A percentile compares a stretch with the other conserved stretches of the same genome.
These are phyloP conservation scores for Podarcis raffonei DNA, from an alignment of 2,113 vertebrate species.

Conservation along the genomic window DNA sequence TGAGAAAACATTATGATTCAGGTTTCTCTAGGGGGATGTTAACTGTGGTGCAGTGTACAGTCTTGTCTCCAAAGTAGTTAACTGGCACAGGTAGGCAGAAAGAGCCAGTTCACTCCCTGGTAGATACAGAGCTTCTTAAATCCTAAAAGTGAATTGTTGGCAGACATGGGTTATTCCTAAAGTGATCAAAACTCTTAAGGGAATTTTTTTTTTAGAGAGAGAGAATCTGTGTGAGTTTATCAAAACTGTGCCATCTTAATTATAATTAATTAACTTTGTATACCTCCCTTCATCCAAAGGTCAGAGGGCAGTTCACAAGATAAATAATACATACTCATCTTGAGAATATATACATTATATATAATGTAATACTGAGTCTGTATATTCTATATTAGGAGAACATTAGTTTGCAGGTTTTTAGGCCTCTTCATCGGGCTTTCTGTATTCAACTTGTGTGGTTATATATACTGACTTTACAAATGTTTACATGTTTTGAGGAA, in stretches of 20 bases:
- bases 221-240: neutral
- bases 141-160: neutral
- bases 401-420: neutral
- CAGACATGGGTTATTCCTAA: neutral
- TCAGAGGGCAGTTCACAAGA: too few relatives aligned
- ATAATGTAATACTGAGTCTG: neutral
- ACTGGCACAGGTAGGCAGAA: conserved; percentile 10
- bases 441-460: neutral
- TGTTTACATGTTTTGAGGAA: neutral
- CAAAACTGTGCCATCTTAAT: neutral
- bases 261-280: neutral
- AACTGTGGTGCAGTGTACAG: conserved; percentile 34
- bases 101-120: neutral
- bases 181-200: neutral
- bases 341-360: too few relatives aligned
- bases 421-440: neutral
- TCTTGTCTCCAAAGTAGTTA: neutral
- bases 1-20: conserved; percentile 56
- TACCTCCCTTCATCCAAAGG: too few relatives aligned
- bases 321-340: too few relatives aligned
- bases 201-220: neutral
- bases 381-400: too few relatives aligned
- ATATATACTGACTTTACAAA: neutral
- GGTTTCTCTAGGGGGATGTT: conserved; percentile 49
- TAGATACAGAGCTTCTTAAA: neutral